phyloP scores from a whole-genome alignment of 2,113 vertebrate species.

The Bubo scandiacus region DNA sequence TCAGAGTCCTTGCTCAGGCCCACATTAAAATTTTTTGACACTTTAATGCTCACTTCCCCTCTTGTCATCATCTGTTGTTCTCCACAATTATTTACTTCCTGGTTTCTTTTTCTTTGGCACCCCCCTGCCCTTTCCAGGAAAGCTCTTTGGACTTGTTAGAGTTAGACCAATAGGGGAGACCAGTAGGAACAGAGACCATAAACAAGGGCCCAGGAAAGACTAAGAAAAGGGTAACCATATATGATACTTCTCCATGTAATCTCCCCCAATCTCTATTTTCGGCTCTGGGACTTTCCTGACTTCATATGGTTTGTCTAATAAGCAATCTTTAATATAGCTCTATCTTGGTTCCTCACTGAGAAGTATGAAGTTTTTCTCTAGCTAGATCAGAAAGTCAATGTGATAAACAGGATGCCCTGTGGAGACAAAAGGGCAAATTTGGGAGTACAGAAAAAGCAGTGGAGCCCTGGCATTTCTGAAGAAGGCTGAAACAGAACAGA shows the following conservation, averaged over 20 bases:
- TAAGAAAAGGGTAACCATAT: not conserved
- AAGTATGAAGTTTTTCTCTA: not conserved
- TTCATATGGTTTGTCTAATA: not conserved
- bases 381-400: not conserved
- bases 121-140: not conserved
- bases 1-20: not conserved
- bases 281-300: not conserved
- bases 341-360: not conserved
- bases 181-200: not conserved
- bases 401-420: not conserved
- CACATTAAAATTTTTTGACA: not conserved
- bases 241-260: not conserved
- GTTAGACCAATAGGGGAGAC: not conserved
- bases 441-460: not conserved
- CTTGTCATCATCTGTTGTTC: not conserved
- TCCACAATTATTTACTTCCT: not conserved
- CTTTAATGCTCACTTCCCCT: not conserved
- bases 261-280: not conserved
- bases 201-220: not conserved
- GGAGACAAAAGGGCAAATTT: not conserved
- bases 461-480: not conserved
- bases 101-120: not conserved
- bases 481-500: not conserved
- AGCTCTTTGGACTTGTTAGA: not conserved
- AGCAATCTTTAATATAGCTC: not conserved